phyloP scores from a whole-genome alignment of 2,113 vertebrate genomes.

The Balaeniceps rex region DNA sequence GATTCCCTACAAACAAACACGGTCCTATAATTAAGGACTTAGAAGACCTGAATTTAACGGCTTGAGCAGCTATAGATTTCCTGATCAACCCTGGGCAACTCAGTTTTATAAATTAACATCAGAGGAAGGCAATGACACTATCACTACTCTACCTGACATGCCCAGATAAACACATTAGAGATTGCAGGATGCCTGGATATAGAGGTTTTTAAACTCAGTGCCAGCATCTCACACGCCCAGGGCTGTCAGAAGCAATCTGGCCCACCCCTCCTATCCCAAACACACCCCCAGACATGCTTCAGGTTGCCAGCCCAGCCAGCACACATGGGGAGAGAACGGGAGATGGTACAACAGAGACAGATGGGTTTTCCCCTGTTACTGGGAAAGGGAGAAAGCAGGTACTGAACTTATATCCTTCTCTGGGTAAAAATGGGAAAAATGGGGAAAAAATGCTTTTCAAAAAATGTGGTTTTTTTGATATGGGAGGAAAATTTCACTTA shows the following conservation, averaged over 20 bases:
- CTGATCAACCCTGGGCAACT: neutral
- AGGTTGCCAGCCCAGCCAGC: neutral
- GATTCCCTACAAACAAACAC: neutral
- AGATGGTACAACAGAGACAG: neutral
- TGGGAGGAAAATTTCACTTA: neutral
- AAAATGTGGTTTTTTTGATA: neutral
- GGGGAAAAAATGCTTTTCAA: neutral
- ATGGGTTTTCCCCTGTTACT: neutral
- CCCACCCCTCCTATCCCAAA: neutral
- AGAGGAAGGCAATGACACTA: neutral
- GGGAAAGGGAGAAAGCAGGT: neutral
- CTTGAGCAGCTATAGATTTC: neutral
- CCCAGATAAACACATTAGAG: rapidly evolving
- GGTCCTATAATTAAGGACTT: neutral
- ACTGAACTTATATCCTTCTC: neutral
- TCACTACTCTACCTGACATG: neutral
- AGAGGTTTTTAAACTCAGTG: neutral
- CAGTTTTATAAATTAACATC: neutral
- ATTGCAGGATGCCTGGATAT: neutral
- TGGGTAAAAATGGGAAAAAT: neutral
- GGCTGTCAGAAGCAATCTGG: neutral
- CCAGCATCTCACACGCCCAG: neutral
- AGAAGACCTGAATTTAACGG: neutral
- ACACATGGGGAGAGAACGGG: neutral
- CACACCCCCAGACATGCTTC: neutral